These are phyloP conservation scores for Ichneumoninae sp. DNA, from an alignment of 2,888 invertebrate genomes.

Conservation along the genomic window DNA sequence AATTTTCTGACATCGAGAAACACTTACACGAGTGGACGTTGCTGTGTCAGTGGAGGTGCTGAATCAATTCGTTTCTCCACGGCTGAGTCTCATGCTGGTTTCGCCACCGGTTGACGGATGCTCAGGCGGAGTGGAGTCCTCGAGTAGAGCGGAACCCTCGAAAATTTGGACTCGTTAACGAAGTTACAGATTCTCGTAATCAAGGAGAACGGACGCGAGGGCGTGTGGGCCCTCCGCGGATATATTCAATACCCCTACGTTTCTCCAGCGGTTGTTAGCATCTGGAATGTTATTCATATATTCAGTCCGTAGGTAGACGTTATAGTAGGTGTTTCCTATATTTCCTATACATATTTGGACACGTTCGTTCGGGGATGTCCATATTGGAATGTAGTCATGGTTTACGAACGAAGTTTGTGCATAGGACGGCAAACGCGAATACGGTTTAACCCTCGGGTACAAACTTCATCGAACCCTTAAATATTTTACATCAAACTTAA, in stretches of 20 bases:
- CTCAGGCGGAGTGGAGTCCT: constrained; percentile 61
- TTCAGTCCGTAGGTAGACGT: constrained; percentile 73
- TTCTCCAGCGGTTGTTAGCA: constrained; percentile 78
- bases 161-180: constrained; percentile 79
- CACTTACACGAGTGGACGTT: constrained; percentile 60
- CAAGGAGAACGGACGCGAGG: constrained; percentile 74
- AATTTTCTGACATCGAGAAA: neutral
- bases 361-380: constrained; percentile 1
- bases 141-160: constrained; percentile 40
- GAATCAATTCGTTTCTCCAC: constrained; percentile 72
- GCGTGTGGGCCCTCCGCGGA: constrained; percentile 72
- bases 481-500: neutral
- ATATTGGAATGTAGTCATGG: neutral
- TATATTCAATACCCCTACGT: constrained; percentile 80
- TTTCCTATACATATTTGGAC: constrained; percentile 8
- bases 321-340: constrained; percentile 30
- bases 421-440: neutral
- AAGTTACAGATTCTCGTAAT: constrained; percentile 83
- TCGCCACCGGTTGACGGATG: constrained; percentile 64
- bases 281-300: constrained; percentile 83
- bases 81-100: constrained; percentile 38
- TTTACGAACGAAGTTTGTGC: neutral
- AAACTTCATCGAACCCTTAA: neutral
- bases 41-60: constrained; percentile 63
- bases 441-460: neutral